Conservation (phyloP, 1,140 invertebrate species). For the Chrysomallon squamiferum region DNA sequence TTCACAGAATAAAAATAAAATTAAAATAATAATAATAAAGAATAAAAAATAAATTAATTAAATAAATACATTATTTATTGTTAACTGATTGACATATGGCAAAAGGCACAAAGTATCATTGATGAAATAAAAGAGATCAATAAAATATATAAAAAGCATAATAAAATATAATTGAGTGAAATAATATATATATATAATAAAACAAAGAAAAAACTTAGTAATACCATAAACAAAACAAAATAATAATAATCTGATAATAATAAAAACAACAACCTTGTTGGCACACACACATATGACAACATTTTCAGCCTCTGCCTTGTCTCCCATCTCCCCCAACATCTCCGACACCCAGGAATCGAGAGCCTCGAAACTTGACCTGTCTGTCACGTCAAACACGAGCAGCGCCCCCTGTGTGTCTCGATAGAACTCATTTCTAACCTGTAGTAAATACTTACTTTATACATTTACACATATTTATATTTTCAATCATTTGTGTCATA, state of each 20-base stretch:
- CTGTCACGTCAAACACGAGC: constrained; percentile 59
- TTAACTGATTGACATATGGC: too few relatives aligned
- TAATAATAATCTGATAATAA: not conserved
- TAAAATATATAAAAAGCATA: too few relatives aligned
- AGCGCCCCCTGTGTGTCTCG: constrained; percentile 62
- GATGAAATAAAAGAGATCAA: too few relatives aligned
- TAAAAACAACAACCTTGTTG: constrained; percentile 55
- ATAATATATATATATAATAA: too few relatives aligned
- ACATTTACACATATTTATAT: too few relatives aligned
- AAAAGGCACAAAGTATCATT: too few relatives aligned
- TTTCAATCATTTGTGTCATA: not conserved
- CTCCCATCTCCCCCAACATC: constrained; percentile 58
- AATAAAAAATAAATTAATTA: too few relatives aligned
- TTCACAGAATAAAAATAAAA: too few relatives aligned
- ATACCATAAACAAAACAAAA: not conserved
- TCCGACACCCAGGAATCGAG: constrained; percentile 60
- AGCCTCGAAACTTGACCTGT: constrained; percentile 55
- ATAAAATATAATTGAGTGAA: too few relatives aligned
- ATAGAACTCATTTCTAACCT: constrained; percentile 65
- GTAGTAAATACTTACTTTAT: too few relatives aligned
- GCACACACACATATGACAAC: constrained; percentile 61
- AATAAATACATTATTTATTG: too few relatives aligned
- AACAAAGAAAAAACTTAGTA: not conserved
- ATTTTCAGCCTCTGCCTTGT: constrained; percentile 55
- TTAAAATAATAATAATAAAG: too few relatives aligned